Conservation (phyloP, 2,797 vertebrate genomes). For the Dryobates pubescens region DNA sequence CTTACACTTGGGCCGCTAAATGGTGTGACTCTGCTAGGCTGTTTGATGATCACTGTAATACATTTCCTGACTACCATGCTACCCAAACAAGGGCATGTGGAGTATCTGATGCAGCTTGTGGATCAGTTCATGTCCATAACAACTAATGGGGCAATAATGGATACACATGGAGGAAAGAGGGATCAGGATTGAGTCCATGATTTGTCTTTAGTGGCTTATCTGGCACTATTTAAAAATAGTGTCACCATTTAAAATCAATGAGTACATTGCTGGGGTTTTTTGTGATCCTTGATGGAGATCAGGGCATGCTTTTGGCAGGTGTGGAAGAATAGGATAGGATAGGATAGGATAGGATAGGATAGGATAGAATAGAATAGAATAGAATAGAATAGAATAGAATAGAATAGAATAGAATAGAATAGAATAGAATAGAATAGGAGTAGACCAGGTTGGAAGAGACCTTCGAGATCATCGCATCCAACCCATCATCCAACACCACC, state of each 20-base stretch:
- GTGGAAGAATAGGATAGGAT: too few relatives aligned
- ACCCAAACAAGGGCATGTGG: neutral
- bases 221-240: neutral
- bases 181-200: neutral
- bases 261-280: neutral
- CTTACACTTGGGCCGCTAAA: neutral
- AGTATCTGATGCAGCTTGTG: neutral
- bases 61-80: neutral
- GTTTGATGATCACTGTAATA: neutral
- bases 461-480: too few relatives aligned
- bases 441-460: too few relatives aligned
- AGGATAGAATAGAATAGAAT: too few relatives aligned
- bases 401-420: too few relatives aligned
- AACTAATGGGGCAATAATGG: neutral
- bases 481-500: too few relatives aligned
- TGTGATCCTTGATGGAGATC: neutral
- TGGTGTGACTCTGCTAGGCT: neutral
- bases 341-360: too few relatives aligned
- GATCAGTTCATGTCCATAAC: rapidly evolving
- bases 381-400: too few relatives aligned
- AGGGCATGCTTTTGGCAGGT: neutral
- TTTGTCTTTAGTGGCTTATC: neutral
- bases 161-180: neutral
- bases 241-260: neutral
- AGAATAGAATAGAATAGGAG: too few relatives aligned